Base-by-base conservation (phyloP, 2,888 invertebrate genomes). In the Anthophora plumipes region DNA sequence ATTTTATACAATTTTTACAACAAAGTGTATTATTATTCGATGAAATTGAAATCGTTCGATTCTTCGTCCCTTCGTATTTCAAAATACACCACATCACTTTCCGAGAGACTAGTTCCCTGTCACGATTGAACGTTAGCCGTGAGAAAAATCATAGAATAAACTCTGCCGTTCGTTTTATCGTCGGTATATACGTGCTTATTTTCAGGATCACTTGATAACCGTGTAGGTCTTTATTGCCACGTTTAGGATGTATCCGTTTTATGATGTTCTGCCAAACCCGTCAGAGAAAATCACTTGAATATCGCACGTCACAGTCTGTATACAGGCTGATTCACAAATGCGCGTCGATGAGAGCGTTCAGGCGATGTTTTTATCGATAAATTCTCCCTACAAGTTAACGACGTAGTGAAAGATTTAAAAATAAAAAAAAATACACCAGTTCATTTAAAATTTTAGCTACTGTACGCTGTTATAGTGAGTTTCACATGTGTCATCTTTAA, bases 161-260 rank as follows among this genome's bases (percentile, higher is more conserved):
- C 66, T 1, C 8, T 7, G 0, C 17, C 22, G 8, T 11, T 52
- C 25, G 25, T 41, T 67, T 67, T 54, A 66, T 66, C 31, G 25
- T 12, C 25, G 6, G n/a, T 31, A 31, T 31, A 31, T n/a, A 63
- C 64, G 39, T 66, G 64, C 43, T 70, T 52, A 64, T 54, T 54
- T 54, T 52, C 11, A 11, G 41, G 64, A 31, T 64, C n/a, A 63
- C 17, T 41, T 20, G 63, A 63, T 71, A 63, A 71, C 25, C 11
- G 54, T 54, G 20, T 52, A 11, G 22, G 17, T 17, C 17, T 25
- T 25, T 39, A 39, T 67, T n/a, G 39, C 39, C 25, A 17, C 22
- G 41, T 22, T 1, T 31, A 12, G 1, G 20, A 20, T 22, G 50
- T 17, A 14, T 6, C 20, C 11, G 50, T 37, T 37, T 64, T 5